Evolutionary conservation across 37 sponge, comb jelly and placozoan species (phyloP).

Genomic region (Bolinopsis microptera): DNA sequence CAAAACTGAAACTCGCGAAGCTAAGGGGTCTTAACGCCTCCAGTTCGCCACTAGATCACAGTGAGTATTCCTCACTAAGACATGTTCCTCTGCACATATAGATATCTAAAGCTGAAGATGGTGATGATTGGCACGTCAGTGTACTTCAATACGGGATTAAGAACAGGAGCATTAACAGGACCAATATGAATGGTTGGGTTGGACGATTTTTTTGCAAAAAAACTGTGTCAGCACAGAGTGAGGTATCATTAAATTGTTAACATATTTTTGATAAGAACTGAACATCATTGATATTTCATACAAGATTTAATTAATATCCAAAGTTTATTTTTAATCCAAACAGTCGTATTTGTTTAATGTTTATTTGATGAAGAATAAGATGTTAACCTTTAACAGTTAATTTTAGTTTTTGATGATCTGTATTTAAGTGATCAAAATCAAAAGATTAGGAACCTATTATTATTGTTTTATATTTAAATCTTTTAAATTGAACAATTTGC

Average conservation of each 20-base stretch:
- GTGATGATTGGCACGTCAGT: no score
- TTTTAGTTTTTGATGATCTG: not conserved
- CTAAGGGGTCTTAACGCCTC: not conserved
- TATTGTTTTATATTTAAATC: not conserved
- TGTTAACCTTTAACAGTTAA: not conserved
- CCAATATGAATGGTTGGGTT: no score
- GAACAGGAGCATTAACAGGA: no score
- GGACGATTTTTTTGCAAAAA: not conserved
- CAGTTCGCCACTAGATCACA: no score
- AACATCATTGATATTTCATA: not conserved
- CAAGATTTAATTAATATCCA: not conserved
- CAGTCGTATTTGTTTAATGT: conserved; percentile 32
- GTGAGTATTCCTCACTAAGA: no score
- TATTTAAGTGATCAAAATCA: not conserved
- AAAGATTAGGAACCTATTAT: not conserved
- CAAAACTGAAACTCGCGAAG: conserved; percentile 6
- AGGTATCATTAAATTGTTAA: not conserved
- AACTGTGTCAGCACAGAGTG: not conserved
- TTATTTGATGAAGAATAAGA: conserved; percentile 30
- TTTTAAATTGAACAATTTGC: not conserved
- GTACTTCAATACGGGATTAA: no score
- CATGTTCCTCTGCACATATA: no score
- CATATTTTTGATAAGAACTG: not conserved
- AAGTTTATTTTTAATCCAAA: conserved; percentile 7
- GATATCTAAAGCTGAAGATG: no score